These are phyloP conservation scores for Trilocha varians DNA, from an alignment of 2,888 invertebrate genomes.

Conservation along the genomic window DNA sequence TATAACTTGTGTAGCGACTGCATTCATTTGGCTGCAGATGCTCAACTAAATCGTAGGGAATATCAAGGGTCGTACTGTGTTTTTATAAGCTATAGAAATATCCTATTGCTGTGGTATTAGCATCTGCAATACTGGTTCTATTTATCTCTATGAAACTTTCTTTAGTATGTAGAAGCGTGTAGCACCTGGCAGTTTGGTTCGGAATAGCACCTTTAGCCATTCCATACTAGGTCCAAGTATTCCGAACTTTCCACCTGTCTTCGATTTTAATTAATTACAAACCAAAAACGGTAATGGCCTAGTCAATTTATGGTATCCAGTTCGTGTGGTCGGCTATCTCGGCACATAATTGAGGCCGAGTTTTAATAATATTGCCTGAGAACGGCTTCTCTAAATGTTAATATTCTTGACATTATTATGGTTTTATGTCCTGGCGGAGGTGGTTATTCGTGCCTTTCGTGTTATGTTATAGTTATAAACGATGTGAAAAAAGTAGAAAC, in stretches of 20 bases:
- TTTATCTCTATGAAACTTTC: too few relatives aligned
- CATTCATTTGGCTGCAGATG: too few relatives aligned
- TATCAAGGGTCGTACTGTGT: too few relatives aligned
- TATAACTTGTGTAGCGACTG: too few relatives aligned
- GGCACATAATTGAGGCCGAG: slow-evolving; percentile 26
- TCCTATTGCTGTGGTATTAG: too few relatives aligned
- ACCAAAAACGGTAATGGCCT: slow-evolving; percentile 32
- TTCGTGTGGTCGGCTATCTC: slow-evolving; percentile 24
- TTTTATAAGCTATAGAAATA: too few relatives aligned
- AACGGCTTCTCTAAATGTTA: slow-evolving; percentile 2
- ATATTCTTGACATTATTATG: slow-evolving; percentile 1
- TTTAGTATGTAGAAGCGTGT: too few relatives aligned
- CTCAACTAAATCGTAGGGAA: too few relatives aligned
- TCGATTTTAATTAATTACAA: slow-evolving; percentile 38
- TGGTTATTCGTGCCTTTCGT: not conserved
- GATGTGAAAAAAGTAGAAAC: too few relatives aligned
- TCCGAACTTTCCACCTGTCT: slow-evolving; percentile 47
- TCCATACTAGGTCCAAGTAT: slow-evolving; percentile 33
- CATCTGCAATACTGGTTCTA: too few relatives aligned
- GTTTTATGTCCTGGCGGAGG: slow-evolving; percentile 2
- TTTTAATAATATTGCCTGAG: slow-evolving; percentile 5
- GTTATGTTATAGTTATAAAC: not conserved
- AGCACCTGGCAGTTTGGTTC: slow-evolving; percentile 12
- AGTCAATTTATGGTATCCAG: slow-evolving; percentile 35
- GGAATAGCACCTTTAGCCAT: too few relatives aligned